A percentile compares a stretch with the other conserved stretches of the same genome.
Conservation (phyloP, 2,797 vertebrate genomes). For the Natrix natrix region DNA sequence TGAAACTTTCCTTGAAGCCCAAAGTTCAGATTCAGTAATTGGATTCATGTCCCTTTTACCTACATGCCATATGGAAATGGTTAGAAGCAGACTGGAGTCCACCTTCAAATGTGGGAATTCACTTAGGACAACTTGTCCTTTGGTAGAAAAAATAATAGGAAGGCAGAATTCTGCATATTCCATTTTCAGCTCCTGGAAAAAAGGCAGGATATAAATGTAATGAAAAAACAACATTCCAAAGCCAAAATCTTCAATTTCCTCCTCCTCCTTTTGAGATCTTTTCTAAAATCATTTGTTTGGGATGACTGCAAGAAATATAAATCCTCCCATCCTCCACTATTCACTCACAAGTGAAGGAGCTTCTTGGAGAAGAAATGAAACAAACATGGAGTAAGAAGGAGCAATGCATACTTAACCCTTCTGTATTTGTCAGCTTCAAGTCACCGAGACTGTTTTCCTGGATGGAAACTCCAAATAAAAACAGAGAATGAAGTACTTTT, state of each 20-base stretch:
- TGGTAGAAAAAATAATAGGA: not conserved
- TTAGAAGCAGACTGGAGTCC: not conserved
- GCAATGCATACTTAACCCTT: too few relatives aligned
- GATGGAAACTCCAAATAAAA: too few relatives aligned
- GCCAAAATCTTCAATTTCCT: not conserved
- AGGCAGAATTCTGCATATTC: not conserved
- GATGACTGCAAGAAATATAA: too few relatives aligned
- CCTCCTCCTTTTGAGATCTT: not conserved
- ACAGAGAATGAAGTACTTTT: too few relatives aligned
- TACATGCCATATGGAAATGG: not conserved
- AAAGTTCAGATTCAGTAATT: not conserved
- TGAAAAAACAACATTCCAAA: not conserved
- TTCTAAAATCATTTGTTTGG: not conserved
- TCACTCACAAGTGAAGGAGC: too few relatives aligned
- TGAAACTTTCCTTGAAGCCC: not conserved
- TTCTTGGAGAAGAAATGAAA: too few relatives aligned
- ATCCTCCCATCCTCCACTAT: too few relatives aligned
- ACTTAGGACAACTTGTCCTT: not conserved
- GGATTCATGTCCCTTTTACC: not conserved
- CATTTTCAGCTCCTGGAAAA: not conserved
- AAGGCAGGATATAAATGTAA: not conserved
- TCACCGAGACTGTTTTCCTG: too few relatives aligned
- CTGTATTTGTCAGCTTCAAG: too few relatives aligned
- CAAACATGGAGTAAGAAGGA: too few relatives aligned
- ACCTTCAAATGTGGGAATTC: not conserved